Evolutionary conservation across 2,113 vertebrate species (phyloP).

Genomic region (Aythya baeri): DNA sequence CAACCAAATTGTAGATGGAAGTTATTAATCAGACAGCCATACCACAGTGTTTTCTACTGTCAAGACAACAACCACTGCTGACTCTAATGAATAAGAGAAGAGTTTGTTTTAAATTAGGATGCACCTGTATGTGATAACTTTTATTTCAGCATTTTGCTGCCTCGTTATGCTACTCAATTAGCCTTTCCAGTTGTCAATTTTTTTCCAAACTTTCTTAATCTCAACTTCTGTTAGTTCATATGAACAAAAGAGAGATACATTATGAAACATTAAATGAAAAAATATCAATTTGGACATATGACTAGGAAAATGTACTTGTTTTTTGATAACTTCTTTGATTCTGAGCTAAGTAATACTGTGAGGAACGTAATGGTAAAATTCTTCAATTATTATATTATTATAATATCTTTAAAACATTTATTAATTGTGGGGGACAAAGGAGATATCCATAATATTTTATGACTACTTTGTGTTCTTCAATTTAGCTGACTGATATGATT

Average conservation of each 20-base stretch:
- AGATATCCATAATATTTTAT: background rate
- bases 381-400: background rate
- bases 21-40: slow-evolving; percentile 54
- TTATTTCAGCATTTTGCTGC: slow-evolving; percentile 8
- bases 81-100: slow-evolving; percentile 27
- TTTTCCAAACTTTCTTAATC: background rate
- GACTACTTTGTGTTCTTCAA: background rate
- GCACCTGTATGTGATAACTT: slow-evolving; percentile 53
- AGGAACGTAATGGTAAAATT: background rate
- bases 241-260: background rate
- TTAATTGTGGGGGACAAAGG: background rate
- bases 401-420: background rate
- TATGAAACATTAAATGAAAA: background rate
- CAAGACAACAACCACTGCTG: slow-evolving; percentile 28
- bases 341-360: background rate
- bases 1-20: background rate
- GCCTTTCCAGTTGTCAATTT: background rate
- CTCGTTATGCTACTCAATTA: slow-evolving; percentile 7
- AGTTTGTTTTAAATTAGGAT: slow-evolving; percentile 41
- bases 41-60: slow-evolving; percentile 16
- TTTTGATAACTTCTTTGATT: background rate
- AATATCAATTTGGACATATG: background rate
- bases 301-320: background rate
- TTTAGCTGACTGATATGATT: background rate
- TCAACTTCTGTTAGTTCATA: background rate